Conservation (phyloP, 2,113 vertebrate species). For the Anguilla rostrata region DNA sequence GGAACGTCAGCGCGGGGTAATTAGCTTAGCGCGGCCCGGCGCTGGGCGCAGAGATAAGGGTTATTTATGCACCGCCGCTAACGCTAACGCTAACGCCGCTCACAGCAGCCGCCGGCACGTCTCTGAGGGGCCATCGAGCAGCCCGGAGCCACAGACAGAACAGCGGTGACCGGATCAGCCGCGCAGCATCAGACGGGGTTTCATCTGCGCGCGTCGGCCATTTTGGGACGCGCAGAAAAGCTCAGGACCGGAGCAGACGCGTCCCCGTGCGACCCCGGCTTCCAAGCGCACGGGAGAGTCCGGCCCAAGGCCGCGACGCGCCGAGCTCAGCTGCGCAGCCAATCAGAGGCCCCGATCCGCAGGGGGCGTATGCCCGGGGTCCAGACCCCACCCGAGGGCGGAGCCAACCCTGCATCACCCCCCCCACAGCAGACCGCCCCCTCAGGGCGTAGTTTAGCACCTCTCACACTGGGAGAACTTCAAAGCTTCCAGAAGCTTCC, state of each 20-base stretch:
- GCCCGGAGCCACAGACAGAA: neutral
- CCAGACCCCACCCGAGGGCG: neutral
- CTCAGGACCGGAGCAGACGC: neutral
- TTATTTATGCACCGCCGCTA: conserved; percentile 15
- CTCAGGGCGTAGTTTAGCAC: neutral
- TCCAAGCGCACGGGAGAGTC: neutral
- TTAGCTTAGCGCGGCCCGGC: conserved; percentile 24
- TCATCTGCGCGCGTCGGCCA: neutral
- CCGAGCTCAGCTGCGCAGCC: neutral
- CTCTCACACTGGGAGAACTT: neutral
- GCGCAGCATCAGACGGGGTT: neutral
- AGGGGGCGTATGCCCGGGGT: neutral
- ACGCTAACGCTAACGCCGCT: neutral
- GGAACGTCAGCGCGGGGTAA: conserved; percentile 19
- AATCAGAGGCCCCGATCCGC: too few relatives aligned
- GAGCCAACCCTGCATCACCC: neutral
- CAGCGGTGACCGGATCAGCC: neutral
- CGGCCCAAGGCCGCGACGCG: neutral
- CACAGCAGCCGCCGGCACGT: neutral
- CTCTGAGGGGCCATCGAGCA: neutral
- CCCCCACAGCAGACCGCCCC: neutral
- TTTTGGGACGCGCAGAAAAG: neutral
- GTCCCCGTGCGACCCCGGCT: neutral
- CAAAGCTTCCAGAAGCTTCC: neutral
- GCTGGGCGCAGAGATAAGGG: conserved; percentile 23